These are phyloP conservation scores for Drosophila truncata DNA, from an alignment of 1,140 invertebrate species.

Conservation along the genomic window DNA sequence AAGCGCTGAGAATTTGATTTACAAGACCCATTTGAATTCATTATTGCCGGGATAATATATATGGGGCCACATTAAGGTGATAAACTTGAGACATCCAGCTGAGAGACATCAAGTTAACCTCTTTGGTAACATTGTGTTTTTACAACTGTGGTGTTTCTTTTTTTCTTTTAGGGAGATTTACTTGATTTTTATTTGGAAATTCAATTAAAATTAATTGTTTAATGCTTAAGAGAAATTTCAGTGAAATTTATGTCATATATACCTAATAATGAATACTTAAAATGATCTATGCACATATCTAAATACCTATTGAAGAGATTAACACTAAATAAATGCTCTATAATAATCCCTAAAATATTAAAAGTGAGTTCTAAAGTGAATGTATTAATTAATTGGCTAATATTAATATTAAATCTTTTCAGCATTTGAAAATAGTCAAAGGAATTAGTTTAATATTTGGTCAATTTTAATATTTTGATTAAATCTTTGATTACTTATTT, in stretches of 20 bases:
- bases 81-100: constrained; percentile 19
- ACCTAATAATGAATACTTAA: not conserved
- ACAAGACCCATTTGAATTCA: constrained; percentile 46
- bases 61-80: constrained; percentile 21
- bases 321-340: not conserved
- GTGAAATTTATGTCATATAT: not conserved
- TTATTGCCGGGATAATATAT: constrained; percentile 20
- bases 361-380: too few species aligned
- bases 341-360: not conserved
- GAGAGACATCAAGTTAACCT: not conserved
- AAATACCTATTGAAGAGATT: not conserved
- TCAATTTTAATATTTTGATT: too few species aligned
- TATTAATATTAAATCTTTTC: too few species aligned
- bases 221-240: not conserved
- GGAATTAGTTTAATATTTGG: too few species aligned
- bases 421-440: too few species aligned
- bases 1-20: constrained; percentile 31
- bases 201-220: not conserved
- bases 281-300: too few species aligned
- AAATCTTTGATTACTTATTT: too few species aligned
- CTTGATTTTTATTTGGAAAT: not conserved
- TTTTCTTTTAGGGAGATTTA: not conserved
- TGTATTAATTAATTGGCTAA: too few species aligned
- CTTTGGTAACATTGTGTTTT: not conserved
- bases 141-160: not conserved